These are phyloP conservation scores for Rhinolophus sinicus DNA, from an alignment of 2,113 vertebrate species.

Conservation along the genomic window DNA sequence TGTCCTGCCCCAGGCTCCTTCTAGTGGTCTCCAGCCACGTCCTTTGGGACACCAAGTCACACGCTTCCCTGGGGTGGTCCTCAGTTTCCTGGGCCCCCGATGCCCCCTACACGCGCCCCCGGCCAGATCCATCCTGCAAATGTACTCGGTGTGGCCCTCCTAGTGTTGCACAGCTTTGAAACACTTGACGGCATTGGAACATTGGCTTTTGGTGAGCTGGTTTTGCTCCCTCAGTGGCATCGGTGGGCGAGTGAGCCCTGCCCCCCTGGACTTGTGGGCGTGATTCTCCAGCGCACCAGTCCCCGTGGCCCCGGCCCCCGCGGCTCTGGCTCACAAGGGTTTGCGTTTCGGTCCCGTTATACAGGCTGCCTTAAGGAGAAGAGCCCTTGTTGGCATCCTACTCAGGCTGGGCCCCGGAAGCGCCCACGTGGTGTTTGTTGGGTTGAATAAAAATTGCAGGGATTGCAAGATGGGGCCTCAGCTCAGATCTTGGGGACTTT, in stretches of 20 bases:
- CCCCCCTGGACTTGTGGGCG: rapidly evolving
- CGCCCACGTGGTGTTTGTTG: rapidly evolving
- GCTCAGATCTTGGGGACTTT: background rate
- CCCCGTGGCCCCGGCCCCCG: rapidly evolving
- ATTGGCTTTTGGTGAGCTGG: background rate
- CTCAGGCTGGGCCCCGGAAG: background rate
- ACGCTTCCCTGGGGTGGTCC: background rate
- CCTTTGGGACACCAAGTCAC: background rate
- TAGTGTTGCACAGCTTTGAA: background rate
- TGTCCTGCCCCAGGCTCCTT: background rate
- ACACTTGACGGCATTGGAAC: background rate
- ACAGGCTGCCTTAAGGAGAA: background rate
- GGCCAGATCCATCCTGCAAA: background rate
- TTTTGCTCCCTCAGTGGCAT: background rate
- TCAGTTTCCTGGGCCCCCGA: background rate
- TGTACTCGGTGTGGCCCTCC: background rate
- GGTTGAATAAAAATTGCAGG: background rate
- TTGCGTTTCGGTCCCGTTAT: background rate
- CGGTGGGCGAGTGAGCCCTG: rapidly evolving
- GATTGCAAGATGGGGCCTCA: background rate
- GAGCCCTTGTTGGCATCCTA: background rate
- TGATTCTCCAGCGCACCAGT: background rate
- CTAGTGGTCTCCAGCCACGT: background rate
- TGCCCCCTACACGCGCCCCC: background rate
- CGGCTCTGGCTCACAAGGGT: rapidly evolving